A percentile compares a stretch with the other conserved stretches of the same genome.
Conservation (phyloP, 2,888 invertebrate species). For the Rhagonycha lutea region DNA sequence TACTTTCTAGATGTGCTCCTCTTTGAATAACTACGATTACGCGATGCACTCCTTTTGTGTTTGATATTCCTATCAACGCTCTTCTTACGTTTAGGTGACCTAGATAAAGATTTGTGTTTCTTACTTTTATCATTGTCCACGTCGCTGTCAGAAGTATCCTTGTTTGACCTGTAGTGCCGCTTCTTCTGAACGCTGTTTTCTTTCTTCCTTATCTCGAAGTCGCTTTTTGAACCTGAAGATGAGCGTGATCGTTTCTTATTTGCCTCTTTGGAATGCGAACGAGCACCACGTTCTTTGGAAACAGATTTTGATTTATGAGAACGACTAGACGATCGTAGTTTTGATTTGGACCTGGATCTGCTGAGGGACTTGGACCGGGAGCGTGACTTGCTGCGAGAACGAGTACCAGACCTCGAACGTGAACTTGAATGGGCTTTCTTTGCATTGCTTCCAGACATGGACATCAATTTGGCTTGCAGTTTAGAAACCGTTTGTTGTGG, state of each 20-base stretch:
- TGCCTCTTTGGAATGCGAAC: slow-evolving; percentile 34
- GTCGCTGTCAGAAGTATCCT: slow-evolving; percentile 74
- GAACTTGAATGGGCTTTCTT: slow-evolving; percentile 42
- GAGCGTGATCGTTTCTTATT: slow-evolving; percentile 34
- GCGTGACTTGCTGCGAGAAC: slow-evolving; percentile 46
- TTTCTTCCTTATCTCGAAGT: slow-evolving; percentile 76
- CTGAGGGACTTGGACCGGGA: slow-evolving; percentile 35
- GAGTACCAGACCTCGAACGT: slow-evolving; percentile 47
- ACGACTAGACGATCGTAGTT: slow-evolving; percentile 42
- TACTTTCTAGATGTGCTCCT: slow-evolving; percentile 50
- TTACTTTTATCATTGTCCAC: slow-evolving; percentile 52
- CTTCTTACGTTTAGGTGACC: slow-evolving; percentile 45
- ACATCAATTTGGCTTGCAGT: slow-evolving; percentile 66
- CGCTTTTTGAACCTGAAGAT: slow-evolving; percentile 50
- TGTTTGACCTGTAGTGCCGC: slow-evolving; percentile 85
- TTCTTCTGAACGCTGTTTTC: slow-evolving; percentile 84
- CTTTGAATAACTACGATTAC: slow-evolving; percentile 41
- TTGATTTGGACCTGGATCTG: slow-evolving; percentile 16
- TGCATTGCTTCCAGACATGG: slow-evolving; percentile 61
- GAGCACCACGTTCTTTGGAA: slow-evolving; percentile 34
- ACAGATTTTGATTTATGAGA: slow-evolving; percentile 34
- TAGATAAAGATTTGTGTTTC: slow-evolving; percentile 46
- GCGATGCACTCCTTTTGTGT: slow-evolving; percentile 51
- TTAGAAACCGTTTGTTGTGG: slow-evolving; percentile 61
- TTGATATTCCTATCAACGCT: slow-evolving; percentile 58